Base-by-base conservation (phyloP, 2,888 invertebrate genomes). In the Melitaea athalia region DNA sequence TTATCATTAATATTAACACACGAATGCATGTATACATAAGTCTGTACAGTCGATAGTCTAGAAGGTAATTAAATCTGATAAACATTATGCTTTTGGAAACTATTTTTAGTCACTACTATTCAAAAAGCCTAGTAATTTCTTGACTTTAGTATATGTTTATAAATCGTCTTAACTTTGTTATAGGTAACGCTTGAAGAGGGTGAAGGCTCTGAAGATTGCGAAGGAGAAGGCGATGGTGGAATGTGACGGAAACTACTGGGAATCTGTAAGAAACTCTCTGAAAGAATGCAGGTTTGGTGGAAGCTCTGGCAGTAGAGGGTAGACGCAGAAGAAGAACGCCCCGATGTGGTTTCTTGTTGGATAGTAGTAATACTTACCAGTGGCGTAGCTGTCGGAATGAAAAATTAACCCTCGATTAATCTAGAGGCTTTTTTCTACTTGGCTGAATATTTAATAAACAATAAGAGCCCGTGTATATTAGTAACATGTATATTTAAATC, bases 241-340 rank as follows among this genome's bases (percentile, higher is more conserved):
- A 97, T 97, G 96, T 97, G 97, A 97, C 97, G 97, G 96, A 97
- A 96, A 96, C 95, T 97, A 94, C 94, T 96, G 91, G 96, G 96
- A 94, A 95, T 97, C 93, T 97, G 96, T 94, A 96, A 96, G 94
- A 97, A 97, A 95, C 95, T 97, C 93, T 95, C 96, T 93, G 97
- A 97, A 93, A 97, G 96, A 93, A 95, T 96, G 93, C 96, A 96
- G 94, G 96, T 95, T 92, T 96, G 96, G 96, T 96, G 97, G 96
- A 95, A 96, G 92, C 95, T 96, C 93, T 96, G 96, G 94, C 96
- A 96, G 86, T 91, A 85, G 62, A 62, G 82, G 74, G 79, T 80
- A 76, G 75, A 65, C 71, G 78, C 78, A 78, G 57, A 57, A 78
- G 69, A 68, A 64, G 63, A 70, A 53, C 70, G 68, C 68, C 71